Conservation (phyloP, 2,888 invertebrate genomes). For the Erebia palarica region DNA sequence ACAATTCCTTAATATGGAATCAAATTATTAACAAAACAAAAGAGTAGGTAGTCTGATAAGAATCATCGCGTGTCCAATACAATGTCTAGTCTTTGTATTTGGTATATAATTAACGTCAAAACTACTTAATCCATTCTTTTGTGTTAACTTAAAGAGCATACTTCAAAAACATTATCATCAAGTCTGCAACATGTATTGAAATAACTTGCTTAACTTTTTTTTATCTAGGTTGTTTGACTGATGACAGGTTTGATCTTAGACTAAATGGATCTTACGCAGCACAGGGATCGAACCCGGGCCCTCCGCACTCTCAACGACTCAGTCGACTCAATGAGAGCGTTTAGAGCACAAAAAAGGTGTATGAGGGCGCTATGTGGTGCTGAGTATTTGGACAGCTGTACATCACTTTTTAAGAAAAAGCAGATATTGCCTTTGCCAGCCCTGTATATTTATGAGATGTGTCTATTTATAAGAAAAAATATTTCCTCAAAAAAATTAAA, state of each 20-base stretch:
- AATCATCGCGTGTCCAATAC: background rate
- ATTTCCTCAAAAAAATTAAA: too few relatives aligned
- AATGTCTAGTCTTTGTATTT: background rate
- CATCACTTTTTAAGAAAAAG: too few relatives aligned
- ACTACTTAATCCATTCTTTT: background rate
- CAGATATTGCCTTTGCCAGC: too few relatives aligned
- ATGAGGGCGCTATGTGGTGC: too few relatives aligned
- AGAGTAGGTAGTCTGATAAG: background rate
- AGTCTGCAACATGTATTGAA: background rate
- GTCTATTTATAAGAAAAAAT: too few relatives aligned
- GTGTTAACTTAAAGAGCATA: background rate
- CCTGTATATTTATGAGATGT: too few relatives aligned
- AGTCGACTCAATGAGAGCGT: too few relatives aligned
- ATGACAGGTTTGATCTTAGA: background rate
- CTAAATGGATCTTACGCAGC: too few relatives aligned
- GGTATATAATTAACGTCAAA: conserved; percentile 1
- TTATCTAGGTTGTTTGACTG: background rate
- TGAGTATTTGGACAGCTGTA: too few relatives aligned
- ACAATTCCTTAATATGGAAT: background rate
- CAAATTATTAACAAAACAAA: background rate
- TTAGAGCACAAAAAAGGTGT: too few relatives aligned
- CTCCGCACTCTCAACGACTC: too few relatives aligned
- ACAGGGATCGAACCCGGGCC: too few relatives aligned
- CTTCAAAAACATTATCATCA: background rate
- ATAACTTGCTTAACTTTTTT: background rate